Conservation (phyloP, 1,140 invertebrate species). For the Drosophila sucinea region DNA sequence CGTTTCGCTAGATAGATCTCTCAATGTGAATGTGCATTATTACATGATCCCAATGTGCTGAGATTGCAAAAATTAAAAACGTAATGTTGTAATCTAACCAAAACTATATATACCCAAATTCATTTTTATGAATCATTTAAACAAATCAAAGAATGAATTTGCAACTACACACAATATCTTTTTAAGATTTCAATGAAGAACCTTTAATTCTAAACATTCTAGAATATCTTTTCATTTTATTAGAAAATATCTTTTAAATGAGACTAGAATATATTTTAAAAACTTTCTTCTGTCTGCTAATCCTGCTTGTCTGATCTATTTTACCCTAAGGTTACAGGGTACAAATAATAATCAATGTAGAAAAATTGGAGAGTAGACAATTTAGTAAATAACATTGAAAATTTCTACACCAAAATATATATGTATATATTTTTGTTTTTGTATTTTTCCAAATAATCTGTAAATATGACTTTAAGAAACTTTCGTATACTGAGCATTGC, state of each 20-base stretch:
- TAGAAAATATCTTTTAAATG: too few species aligned
- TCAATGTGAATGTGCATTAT: not conserved
- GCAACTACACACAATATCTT: too few species aligned
- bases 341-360: not conserved
- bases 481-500: not conserved
- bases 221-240: too few species aligned
- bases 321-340: too few species aligned
- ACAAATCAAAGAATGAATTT: not conserved
- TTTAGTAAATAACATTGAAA: not conserved
- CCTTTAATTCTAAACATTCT: too few species aligned
- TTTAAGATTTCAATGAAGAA: too few species aligned
- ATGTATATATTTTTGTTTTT: not conserved
- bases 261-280: too few species aligned
- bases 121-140: not conserved
- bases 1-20: constrained; percentile 14
- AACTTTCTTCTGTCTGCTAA: too few species aligned
- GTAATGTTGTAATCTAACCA: constrained; percentile 2
- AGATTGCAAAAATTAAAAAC: not conserved
- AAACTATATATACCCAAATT: not conserved
- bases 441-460: constrained; percentile 7
- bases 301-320: too few species aligned
- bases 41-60: constrained; percentile 2
- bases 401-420: not conserved
- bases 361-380: not conserved
- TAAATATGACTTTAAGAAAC: not conserved